These are phyloP conservation scores for Caerostris darwini DNA, from an alignment of 1,140 invertebrate genomes.

Conservation along the genomic window DNA sequence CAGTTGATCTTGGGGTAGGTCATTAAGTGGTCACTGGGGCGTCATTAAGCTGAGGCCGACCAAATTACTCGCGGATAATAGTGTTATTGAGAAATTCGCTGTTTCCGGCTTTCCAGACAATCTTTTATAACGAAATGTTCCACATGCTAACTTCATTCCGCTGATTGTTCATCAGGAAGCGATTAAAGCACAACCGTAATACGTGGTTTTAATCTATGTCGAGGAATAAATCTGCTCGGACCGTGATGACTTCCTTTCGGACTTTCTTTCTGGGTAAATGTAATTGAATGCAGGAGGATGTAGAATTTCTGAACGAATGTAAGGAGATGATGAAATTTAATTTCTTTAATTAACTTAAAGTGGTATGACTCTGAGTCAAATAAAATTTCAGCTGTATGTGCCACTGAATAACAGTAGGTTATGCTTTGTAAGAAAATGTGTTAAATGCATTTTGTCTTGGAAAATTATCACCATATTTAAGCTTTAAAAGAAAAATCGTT, in stretches of 20 bases:
- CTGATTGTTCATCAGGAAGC: constrained; percentile 63
- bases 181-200: constrained; percentile 69
- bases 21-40: constrained; percentile 71
- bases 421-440: too few species aligned
- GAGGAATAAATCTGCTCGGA: background rate
- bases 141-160: constrained; percentile 14
- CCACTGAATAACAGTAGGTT: too few species aligned
- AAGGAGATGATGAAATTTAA: background rate
- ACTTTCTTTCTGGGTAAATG: constrained; percentile 4
- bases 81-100: constrained; percentile 71
- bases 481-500: too few species aligned
- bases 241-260: constrained; percentile 28
- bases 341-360: constrained; percentile 15
- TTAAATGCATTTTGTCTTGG: too few species aligned
- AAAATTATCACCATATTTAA: too few species aligned
- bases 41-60: constrained; percentile 73
- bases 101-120: constrained; percentile 35
- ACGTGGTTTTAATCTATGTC: constrained; percentile 69
- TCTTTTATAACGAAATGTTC: background rate
- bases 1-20: constrained; percentile 69
- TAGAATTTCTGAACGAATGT: background rate
- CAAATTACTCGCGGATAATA: constrained; percentile 69
- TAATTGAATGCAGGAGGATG: background rate
- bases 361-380: too few species aligned
- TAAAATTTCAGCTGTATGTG: too few species aligned